Percentiles rank a stretch among this genome's conserved stretches.
Evolutionary conservation across 2,888 invertebrate species (phyloP).

Genomic region (Melikaiella ostensackeni): DNA sequence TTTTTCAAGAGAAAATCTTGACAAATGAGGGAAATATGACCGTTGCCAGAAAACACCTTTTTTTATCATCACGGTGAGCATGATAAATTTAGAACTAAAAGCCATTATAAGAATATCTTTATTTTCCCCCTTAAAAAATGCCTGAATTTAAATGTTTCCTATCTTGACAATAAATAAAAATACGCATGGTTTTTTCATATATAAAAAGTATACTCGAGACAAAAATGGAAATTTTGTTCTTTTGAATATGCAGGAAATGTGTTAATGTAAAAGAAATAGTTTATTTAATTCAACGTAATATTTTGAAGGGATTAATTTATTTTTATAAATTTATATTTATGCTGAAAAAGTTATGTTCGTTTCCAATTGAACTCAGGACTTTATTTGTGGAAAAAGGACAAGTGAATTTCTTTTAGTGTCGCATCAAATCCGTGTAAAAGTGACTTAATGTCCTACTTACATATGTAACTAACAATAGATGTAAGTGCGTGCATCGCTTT

Average conservation of each 20-base stretch:
- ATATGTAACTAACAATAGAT: slow-evolving; percentile 15
- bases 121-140: no score
- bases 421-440: slow-evolving; percentile 32
- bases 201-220: background rate
- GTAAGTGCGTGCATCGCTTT: no score
- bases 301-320: no score
- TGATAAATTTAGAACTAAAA: no score
- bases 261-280: background rate
- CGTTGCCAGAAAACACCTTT: no score
- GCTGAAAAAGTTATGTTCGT: background rate
- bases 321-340: background rate
- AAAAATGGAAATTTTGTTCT: background rate
- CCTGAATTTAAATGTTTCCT: no score
- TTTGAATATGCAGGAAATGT: background rate
- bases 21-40: no score
- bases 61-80: no score
- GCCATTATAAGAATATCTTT: no score
- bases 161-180: no score
- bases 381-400: slow-evolving; percentile 31
- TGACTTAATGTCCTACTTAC: slow-evolving; percentile 37
- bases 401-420: slow-evolving; percentile 4
- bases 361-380: background rate
- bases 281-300: background rate
- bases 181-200: background rate
- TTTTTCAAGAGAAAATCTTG: no score